These are phyloP conservation scores for Macrophya annulata DNA, from an alignment of 2,888 invertebrate genomes.

Conservation along the genomic window DNA sequence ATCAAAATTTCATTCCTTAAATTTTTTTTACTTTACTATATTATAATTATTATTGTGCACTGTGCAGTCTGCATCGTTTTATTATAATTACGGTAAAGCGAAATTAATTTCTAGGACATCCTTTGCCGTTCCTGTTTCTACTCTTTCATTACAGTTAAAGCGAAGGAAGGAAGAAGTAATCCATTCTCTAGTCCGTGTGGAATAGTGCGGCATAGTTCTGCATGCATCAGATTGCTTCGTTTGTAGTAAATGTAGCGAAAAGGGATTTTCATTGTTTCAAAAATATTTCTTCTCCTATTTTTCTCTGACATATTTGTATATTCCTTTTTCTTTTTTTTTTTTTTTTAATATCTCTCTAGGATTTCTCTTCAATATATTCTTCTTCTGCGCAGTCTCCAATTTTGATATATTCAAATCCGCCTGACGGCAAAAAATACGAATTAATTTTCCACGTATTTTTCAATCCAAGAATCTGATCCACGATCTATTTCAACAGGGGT, in stretches of 20 bases:
- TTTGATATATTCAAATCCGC: not conserved
- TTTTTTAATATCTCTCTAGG: not conserved
- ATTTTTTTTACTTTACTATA: not conserved
- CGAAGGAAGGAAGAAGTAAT: conserved; percentile 13
- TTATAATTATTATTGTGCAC: not conserved
- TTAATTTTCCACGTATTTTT: not conserved
- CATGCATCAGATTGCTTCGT: conserved; percentile 34
- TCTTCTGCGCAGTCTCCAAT: not conserved
- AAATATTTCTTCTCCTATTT: not conserved
- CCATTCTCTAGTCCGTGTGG: conserved; percentile 2
- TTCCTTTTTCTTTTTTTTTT: not conserved
- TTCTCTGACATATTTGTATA: not conserved
- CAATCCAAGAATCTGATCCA: not conserved
- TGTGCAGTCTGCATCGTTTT: not conserved
- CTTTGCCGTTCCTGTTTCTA: not conserved
- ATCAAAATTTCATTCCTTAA: not conserved
- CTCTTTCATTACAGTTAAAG: conserved; percentile 16
- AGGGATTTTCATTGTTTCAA: conserved; percentile 15
- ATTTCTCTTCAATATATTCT: conserved; percentile 6
- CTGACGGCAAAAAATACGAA: not conserved
- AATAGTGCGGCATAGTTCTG: not conserved
- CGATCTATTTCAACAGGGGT: not conserved
- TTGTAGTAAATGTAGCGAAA: conserved; percentile 18
- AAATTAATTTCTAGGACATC: conserved; percentile 1
- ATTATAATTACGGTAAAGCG: not conserved